A percentile compares a stretch with the other conserved stretches of the same genome.
These are phyloP conservation scores for Agriotes lineatus DNA, from an alignment of 2,888 invertebrate species.

Conservation along the genomic window DNA sequence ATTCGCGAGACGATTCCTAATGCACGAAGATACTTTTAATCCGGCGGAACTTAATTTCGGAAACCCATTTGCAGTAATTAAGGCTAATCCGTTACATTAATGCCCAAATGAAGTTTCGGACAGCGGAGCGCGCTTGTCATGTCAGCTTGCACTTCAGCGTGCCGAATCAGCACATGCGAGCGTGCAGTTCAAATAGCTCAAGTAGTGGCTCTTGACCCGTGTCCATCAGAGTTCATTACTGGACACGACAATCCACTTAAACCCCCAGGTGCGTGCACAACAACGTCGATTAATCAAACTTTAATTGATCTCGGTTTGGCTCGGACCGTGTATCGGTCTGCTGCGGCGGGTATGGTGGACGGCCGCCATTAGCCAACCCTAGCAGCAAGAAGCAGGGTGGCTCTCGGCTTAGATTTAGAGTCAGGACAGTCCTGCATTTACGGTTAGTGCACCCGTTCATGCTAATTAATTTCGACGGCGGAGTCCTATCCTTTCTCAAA, in stretches of 20 bases:
- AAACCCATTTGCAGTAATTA: constrained; percentile 12
- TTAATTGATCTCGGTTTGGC: constrained; percentile 54
- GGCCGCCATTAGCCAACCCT: constrained; percentile 20
- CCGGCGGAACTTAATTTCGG: background rate
- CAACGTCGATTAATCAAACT: constrained; percentile 58
- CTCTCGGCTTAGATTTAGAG: constrained; percentile 14
- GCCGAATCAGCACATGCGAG: constrained; percentile 22
- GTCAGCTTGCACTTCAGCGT: constrained; percentile 33
- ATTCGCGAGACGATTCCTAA: too few species aligned
- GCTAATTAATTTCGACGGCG: constrained; percentile 16
- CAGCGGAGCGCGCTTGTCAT: constrained; percentile 30
- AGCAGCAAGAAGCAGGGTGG: constrained; percentile 13
- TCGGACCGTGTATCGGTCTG: constrained; percentile 39
- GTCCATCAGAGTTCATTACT: constrained; percentile 60
- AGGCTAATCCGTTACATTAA: constrained; percentile 13
- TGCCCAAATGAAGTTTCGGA: constrained; percentile 25
- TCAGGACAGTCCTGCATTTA: constrained; percentile 2
- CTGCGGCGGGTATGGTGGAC: constrained; percentile 32
- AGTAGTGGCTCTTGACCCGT: constrained; percentile 53
- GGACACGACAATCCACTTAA: constrained; percentile 61
- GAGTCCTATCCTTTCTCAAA: too few species aligned
- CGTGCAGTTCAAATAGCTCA: constrained; percentile 42
- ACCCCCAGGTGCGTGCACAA: constrained; percentile 57
- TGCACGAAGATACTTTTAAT: too few species aligned
- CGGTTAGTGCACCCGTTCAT: constrained; percentile 14